A percentile compares a stretch with the other conserved stretches of the same genome.
phyloP scores from a whole-genome alignment of 2,113 vertebrate species.

The Sphaerodactylus townsendi region DNA sequence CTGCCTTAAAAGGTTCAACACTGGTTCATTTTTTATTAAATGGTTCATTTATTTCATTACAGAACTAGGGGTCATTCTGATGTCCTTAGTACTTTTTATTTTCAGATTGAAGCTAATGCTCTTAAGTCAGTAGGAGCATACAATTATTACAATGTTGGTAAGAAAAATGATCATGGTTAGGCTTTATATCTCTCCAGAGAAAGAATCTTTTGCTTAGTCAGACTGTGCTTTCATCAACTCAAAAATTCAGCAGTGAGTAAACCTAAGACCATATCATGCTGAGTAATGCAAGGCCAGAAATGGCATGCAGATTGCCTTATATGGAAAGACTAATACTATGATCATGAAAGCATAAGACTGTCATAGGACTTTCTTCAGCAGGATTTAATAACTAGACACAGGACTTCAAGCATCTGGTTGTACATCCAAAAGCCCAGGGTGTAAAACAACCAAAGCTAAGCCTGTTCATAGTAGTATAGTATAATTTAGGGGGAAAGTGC shows the following conservation, averaged over 20 bases:
- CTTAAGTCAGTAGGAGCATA: background rate
- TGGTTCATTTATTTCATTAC: background rate
- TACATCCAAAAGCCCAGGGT: background rate
- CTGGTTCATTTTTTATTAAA: background rate
- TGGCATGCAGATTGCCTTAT: constrained; percentile 46
- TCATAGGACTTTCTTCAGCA: background rate
- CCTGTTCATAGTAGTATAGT: background rate
- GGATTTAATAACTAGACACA: background rate
- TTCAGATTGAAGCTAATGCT: background rate
- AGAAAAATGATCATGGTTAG: background rate
- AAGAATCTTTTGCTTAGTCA: background rate
- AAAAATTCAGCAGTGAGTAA: background rate
- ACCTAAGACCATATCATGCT: constrained; percentile 17
- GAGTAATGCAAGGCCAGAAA: constrained; percentile 37
- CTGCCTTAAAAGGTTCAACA: background rate
- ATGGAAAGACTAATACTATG: constrained; percentile 28
- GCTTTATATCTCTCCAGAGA: background rate
- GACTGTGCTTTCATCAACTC: constrained; percentile 6
- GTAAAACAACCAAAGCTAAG: background rate
- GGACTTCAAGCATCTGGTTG: background rate
- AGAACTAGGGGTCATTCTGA: background rate
- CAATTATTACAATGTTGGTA: background rate
- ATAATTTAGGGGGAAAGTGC: background rate
- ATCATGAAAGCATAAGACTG: background rate
- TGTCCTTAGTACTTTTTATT: background rate